These are phyloP conservation scores for Australoheros facetus DNA, from an alignment of 2,797 vertebrate species.

Conservation along the genomic window DNA sequence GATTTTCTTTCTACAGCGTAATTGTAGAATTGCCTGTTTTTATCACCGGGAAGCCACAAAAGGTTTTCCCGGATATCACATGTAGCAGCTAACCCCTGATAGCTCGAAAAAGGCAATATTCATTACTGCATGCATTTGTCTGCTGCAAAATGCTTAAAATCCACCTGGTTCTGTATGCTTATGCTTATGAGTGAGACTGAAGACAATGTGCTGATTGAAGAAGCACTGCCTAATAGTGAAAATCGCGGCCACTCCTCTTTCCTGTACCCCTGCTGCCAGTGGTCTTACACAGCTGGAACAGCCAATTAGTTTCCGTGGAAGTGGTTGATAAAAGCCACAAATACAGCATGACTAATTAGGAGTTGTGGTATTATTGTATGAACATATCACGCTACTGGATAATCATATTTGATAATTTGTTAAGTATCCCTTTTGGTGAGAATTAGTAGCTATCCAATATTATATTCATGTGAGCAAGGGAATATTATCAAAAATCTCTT, in stretches of 20 bases:
- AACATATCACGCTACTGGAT: slow-evolving; percentile 20
- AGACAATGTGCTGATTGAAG: slow-evolving; percentile 54
- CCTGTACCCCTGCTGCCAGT: slow-evolving; percentile 16
- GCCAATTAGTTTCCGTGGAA: slow-evolving; percentile 50
- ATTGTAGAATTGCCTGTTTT: not conserved
- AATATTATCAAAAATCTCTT: slow-evolving; percentile 46
- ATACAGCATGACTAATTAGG: slow-evolving; percentile 49
- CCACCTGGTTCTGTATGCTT: slow-evolving; percentile 41
- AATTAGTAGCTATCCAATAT: slow-evolving; percentile 36
- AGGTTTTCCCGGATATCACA: slow-evolving; percentile 26
- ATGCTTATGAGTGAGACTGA: slow-evolving; percentile 52
- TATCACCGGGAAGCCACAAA: not conserved
- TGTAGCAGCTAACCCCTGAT: slow-evolving; percentile 17
- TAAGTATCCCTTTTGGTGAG: slow-evolving; percentile 44
- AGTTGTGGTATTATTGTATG: slow-evolving; percentile 27
- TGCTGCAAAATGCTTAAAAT: slow-evolving; percentile 52
- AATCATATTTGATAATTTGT: slow-evolving; percentile 43
- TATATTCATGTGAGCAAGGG: slow-evolving; percentile 21
- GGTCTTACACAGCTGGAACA: slow-evolving; percentile 38
- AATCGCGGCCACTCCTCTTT: slow-evolving; percentile 20
- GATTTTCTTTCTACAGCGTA: not conserved
- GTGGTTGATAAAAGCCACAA: slow-evolving; percentile 50
- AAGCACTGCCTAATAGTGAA: slow-evolving; percentile 25
- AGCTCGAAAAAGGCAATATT: slow-evolving; percentile 47
- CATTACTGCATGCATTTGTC: slow-evolving; percentile 52